These are phyloP conservation scores for Drosophila fuyamai DNA, from an alignment of 1,140 invertebrate genomes.

Conservation along the genomic window DNA sequence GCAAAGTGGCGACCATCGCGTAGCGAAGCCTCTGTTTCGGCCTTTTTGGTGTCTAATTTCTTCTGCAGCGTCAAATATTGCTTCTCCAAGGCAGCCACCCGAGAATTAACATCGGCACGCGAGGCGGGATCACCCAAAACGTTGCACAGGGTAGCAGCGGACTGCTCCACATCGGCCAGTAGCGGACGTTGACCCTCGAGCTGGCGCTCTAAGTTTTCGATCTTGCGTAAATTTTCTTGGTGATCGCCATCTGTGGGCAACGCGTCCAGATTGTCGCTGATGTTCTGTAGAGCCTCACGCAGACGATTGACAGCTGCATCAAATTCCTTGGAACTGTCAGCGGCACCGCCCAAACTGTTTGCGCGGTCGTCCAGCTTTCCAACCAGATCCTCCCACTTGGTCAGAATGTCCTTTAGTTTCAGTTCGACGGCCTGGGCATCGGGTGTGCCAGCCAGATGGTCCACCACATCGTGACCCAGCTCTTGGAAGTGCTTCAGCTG, in stretches of 20 bases:
- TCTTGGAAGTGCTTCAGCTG: slow-evolving; percentile 94
- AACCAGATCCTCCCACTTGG: slow-evolving; percentile 92
- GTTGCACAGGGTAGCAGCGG: slow-evolving; percentile 93
- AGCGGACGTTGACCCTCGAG: slow-evolving; percentile 94
- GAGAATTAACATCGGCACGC: slow-evolving; percentile 94
- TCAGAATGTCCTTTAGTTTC: slow-evolving; percentile 88
- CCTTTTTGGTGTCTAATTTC: slow-evolving; percentile 95
- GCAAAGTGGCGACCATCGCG: slow-evolving; percentile 94
- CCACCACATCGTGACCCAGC: slow-evolving; percentile 91
- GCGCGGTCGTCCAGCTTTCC: slow-evolving; percentile 92
- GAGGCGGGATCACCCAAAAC: slow-evolving; percentile 96
- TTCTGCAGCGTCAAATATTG: slow-evolving; percentile 94
- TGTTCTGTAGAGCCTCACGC: slow-evolving; percentile 92
- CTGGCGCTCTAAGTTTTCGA: slow-evolving; percentile 94
- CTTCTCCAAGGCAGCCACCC: slow-evolving; percentile 92
- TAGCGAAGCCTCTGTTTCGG: slow-evolving; percentile 94
- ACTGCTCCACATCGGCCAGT: slow-evolving; percentile 93
- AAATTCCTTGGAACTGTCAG: slow-evolving; percentile 95
- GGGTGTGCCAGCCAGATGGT: slow-evolving; percentile 89
- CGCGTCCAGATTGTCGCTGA: slow-evolving; percentile 94
- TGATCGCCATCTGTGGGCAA: slow-evolving; percentile 93
- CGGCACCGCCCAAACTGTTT: slow-evolving; percentile 93
- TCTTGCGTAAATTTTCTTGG: slow-evolving; percentile 93
- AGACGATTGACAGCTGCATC: slow-evolving; percentile 93
- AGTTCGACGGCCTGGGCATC: slow-evolving; percentile 90